A percentile compares a stretch with the other conserved stretches of the same genome.
Conservation (phyloP, 2,888 invertebrate genomes). For the Aporophyla lueneburgensis region DNA sequence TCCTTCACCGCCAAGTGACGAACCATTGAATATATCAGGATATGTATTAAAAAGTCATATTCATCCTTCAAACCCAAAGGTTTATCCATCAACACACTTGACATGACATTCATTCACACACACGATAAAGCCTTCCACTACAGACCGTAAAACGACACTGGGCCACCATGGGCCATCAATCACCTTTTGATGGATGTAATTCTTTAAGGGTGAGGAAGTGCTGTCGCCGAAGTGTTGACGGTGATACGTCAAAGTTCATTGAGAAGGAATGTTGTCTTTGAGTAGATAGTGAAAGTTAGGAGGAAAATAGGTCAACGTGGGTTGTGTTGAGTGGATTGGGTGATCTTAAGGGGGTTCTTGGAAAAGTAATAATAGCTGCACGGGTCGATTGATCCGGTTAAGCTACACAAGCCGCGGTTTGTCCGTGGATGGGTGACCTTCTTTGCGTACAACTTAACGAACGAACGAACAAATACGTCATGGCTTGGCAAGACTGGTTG, state of each 20-base stretch:
- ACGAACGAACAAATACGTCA: no score
- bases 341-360: neutral
- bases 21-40: no score
- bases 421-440: no score
- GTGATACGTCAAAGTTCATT: no score
- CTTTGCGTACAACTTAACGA: no score
- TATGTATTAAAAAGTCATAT: no score
- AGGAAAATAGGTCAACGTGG: neutral
- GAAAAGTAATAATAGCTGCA: no score
- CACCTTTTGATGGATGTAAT: conserved; percentile 63
- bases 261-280: conserved; percentile 1
- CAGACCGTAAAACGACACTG: conserved; percentile 43
- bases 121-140: conserved; percentile 17
- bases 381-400: no score
- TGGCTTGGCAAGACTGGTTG: no score
- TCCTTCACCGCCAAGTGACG: no score
- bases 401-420: no score
- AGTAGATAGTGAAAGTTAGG: neutral
- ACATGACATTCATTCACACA: conserved; percentile 14
- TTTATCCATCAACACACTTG: conserved; percentile 31
- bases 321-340: neutral
- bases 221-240: conserved; percentile 22
- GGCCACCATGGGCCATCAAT: conserved; percentile 61
- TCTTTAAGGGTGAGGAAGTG: conserved; percentile 42
- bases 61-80: no score